Conservation (phyloP, 1,140 invertebrate genomes). For the Mactra quadrangularis region DNA sequence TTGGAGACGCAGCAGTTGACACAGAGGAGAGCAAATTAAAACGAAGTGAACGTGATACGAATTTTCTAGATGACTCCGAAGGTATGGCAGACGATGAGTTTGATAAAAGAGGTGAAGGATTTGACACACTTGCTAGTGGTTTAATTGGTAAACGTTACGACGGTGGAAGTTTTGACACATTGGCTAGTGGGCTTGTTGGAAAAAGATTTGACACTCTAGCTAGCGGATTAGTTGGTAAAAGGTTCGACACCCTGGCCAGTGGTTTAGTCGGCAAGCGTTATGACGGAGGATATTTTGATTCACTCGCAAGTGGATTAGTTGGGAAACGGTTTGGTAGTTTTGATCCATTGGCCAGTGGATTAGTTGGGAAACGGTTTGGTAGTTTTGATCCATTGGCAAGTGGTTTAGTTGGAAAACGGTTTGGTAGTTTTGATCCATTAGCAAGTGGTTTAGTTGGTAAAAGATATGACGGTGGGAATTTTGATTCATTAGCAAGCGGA, state of each 20-base stretch:
- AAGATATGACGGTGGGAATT: conserved; percentile 39
- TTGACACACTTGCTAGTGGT: conserved; percentile 68
- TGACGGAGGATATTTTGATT: conserved; percentile 39
- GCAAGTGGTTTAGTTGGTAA: conserved; percentile 68
- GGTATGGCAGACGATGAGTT: neutral
- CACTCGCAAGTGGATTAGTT: conserved; percentile 45
- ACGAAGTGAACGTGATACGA: neutral
- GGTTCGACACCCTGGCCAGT: conserved; percentile 56
- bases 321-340: conserved; percentile 50
- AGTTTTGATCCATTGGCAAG: conserved; percentile 64
- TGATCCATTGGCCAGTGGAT: conserved; percentile 68
- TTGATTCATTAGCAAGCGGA: conserved; percentile 56
- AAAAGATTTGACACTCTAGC: conserved; percentile 66
- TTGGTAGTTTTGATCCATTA: conserved; percentile 50
- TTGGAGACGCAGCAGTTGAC: neutral
- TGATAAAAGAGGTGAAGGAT: neutral
- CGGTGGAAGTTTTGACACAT: conserved; percentile 38
- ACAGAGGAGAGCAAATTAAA: neutral
- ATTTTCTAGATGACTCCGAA: neutral
- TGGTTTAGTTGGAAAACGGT: conserved; percentile 70
- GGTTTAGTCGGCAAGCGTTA: conserved; percentile 64
- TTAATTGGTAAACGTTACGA: conserved; percentile 69
- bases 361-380: conserved; percentile 69
- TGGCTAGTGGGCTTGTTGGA: conserved; percentile 66
- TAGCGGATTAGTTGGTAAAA: conserved; percentile 62